phyloP scores from a whole-genome alignment of 1,140 invertebrate genomes.

The Anthonomus grandis region DNA sequence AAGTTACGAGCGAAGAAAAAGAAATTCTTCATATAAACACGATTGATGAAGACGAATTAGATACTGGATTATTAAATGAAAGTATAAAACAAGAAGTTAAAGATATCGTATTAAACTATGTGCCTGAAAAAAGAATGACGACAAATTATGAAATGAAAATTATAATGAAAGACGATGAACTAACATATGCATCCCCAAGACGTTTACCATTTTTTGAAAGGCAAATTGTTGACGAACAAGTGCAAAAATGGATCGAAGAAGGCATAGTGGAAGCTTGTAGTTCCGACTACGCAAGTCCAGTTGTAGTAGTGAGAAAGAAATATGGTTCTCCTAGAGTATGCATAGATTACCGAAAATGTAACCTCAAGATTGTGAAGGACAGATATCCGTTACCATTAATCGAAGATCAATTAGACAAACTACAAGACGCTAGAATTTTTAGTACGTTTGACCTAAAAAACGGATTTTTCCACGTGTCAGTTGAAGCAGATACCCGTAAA shows the following conservation, averaged over 20 bases:
- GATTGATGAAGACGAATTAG: too few relatives aligned
- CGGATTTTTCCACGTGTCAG: slow-evolving; percentile 24
- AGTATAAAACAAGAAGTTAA: too few relatives aligned
- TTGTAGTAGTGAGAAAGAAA: slow-evolving; percentile 24
- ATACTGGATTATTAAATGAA: too few relatives aligned
- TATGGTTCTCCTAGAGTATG: slow-evolving; percentile 27
- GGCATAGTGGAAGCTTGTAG: slow-evolving; percentile 16
- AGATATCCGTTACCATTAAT: slow-evolving; percentile 36
- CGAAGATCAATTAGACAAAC: slow-evolving; percentile 33
- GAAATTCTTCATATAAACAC: too few relatives aligned
- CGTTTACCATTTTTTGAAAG: slow-evolving; percentile 10
- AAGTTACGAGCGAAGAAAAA: too few relatives aligned
- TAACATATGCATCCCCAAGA: slow-evolving; percentile 19
- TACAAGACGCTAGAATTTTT: slow-evolving; percentile 24
- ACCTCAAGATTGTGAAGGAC: slow-evolving; percentile 33
- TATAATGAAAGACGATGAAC: slow-evolving; percentile 21
- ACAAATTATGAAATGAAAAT: background rate
- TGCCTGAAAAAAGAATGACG: too few relatives aligned
- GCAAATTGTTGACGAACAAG: slow-evolving; percentile 12
- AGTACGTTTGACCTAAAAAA: slow-evolving; percentile 29
- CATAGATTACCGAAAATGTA: slow-evolving; percentile 35
- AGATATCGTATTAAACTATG: too few relatives aligned
- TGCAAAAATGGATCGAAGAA: slow-evolving; percentile 23
- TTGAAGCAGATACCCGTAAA: slow-evolving; percentile 32
- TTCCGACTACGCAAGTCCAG: slow-evolving; percentile 34